phyloP scores from a whole-genome alignment of 2,113 vertebrate species.

The Cyprinodon brontotheroides region DNA sequence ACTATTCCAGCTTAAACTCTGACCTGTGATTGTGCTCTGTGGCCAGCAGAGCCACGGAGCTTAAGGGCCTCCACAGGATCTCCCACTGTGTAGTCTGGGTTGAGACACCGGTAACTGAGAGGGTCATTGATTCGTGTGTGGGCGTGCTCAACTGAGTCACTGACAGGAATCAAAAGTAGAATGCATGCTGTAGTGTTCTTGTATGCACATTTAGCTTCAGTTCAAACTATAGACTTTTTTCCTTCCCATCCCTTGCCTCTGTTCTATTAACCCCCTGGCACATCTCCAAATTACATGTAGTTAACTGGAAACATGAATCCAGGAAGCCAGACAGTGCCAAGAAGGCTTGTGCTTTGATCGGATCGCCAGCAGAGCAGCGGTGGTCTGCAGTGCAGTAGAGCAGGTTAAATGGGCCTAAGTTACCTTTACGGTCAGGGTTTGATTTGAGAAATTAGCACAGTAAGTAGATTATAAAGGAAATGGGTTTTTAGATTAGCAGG shows the following conservation, averaged over 20 bases:
- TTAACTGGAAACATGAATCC: conserved; percentile 63
- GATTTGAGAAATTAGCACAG: conserved; percentile 36
- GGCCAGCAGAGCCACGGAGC: background rate
- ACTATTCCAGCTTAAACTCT: conserved; percentile 36
- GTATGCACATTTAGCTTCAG: conserved; percentile 28
- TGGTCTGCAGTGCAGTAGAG: conserved; percentile 41
- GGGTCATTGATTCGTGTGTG: conserved; percentile 8
- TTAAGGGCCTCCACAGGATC: conserved; percentile 17
- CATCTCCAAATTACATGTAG: conserved; percentile 58
- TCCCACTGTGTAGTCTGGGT: conserved; percentile 49
- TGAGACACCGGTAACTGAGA: conserved; percentile 27
- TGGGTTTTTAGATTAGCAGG: conserved; percentile 8
- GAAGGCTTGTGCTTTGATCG: conserved; percentile 57
- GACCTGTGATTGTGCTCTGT: conserved; percentile 32
- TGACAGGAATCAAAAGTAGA: conserved; percentile 32
- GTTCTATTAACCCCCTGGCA: conserved; percentile 39
- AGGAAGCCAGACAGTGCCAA: conserved; percentile 60
- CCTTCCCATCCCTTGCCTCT: conserved; percentile 4
- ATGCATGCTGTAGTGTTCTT: conserved; percentile 34
- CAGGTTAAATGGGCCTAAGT: conserved; percentile 1
- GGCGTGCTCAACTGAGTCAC: conserved; percentile 5
- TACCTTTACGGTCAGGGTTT: conserved; percentile 30
- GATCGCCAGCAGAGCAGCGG: conserved; percentile 36
- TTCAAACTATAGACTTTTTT: conserved; percentile 27
- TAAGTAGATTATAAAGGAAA: conserved; percentile 36